A percentile compares a stretch with the other conserved stretches of the same genome.
These are phyloP conservation scores for Heliocidaris tuberculata DNA, from an alignment of 35 echinoderm and acorn worm genomes.

Conservation along the genomic window DNA sequence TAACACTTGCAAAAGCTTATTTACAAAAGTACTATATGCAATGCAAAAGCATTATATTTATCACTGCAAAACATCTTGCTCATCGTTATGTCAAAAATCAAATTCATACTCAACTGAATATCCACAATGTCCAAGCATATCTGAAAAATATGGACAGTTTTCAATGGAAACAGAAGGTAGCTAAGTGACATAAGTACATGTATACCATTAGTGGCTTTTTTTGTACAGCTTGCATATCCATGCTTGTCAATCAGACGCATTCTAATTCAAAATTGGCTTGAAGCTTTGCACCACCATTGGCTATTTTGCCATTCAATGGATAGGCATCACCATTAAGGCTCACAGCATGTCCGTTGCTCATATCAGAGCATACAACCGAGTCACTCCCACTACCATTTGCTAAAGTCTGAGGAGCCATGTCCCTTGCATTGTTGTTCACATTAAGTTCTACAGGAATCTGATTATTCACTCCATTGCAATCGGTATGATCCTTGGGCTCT, in stretches of 20 bases:
- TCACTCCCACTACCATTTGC: slow-evolving; percentile 26
- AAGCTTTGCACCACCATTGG: slow-evolving; percentile 29
- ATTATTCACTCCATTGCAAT: not conserved
- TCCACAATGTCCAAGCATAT: not conserved
- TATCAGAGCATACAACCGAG: not conserved
- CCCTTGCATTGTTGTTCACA: slow-evolving; percentile 48
- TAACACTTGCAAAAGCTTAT: not conserved
- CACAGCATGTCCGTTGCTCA: slow-evolving; percentile 44
- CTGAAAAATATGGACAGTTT: not conserved
- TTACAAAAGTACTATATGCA: not conserved
- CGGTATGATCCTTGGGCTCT: not conserved
- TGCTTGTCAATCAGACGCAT: not conserved
- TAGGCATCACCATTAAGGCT: slow-evolving; percentile 32
- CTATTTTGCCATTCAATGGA: slow-evolving; percentile 24
- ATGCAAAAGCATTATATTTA: not conserved
- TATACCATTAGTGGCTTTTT: not conserved
- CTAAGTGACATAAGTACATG: not conserved
- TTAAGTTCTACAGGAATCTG: slow-evolving; percentile 14
- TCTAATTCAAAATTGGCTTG: slow-evolving; percentile 27
- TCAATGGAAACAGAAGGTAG: not conserved
- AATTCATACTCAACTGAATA: not conserved
- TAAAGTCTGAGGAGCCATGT: not conserved
- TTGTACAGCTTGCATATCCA: not conserved
- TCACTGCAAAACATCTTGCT: not conserved
- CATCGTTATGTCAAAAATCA: not conserved